These are phyloP conservation scores for Drosophila stalkeri DNA, from an alignment of 2,888 invertebrate genomes.

Conservation along the genomic window DNA sequence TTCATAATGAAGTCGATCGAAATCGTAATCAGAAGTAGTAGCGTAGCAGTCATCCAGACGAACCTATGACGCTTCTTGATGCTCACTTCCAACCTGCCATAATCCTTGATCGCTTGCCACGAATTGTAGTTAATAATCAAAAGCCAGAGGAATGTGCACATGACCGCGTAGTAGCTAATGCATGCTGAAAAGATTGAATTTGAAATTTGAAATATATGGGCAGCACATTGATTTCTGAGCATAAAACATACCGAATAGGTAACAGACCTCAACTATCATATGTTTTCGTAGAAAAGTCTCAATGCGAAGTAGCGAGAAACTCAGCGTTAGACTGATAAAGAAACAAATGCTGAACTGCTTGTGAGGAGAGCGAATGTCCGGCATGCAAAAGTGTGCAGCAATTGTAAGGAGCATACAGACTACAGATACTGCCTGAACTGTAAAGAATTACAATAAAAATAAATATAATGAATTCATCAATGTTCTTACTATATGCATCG, in stretches of 20 bases:
- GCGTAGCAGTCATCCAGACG: neutral
- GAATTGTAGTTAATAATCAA: neutral
- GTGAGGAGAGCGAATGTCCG: neutral
- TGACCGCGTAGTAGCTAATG: slow-evolving; percentile 2
- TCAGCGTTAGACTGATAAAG: slow-evolving; percentile 3
- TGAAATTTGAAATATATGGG: neutral
- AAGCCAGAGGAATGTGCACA: slow-evolving; percentile 1
- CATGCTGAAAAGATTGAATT: neutral
- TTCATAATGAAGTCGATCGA: slow-evolving; percentile 1
- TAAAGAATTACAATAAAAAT: too few relatives aligned
- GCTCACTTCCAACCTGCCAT: neutral
- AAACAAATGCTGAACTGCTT: neutral
- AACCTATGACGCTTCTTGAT: neutral
- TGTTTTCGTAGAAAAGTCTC: neutral
- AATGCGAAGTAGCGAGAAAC: neutral
- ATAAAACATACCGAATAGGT: neutral
- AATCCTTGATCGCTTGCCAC: neutral
- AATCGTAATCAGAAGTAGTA: neutral
- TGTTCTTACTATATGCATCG: neutral
- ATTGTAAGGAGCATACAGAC: neutral
- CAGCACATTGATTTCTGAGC: too few relatives aligned
- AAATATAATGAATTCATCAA: too few relatives aligned
- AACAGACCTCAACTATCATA: neutral
- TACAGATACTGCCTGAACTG: slow-evolving; percentile 1
- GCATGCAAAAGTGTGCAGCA: neutral